Evolutionary conservation across 2,797 vertebrate species (phyloP), one percentile per base, ranked within the genome.

Genomic region (Rhabdophis nuchalis): DNA sequence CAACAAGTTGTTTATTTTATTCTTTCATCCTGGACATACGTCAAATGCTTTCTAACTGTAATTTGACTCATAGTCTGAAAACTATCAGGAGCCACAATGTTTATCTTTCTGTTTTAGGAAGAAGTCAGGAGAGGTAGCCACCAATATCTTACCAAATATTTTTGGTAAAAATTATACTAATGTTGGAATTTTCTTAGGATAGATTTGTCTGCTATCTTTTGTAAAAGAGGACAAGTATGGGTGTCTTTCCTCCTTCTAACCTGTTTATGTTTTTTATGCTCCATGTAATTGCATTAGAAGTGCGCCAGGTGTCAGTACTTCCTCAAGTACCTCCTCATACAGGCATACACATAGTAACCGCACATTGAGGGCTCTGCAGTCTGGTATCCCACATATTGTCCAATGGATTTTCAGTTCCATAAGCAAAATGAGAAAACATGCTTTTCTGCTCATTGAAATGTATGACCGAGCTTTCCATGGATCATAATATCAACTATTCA

Each of bases 221-320:
- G 8, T 89, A 88, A 32, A 23, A 25, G 11, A 13, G 36, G 11
- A 1, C 1, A 61, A 3, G 5, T 36, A 10, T 46, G 4, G 25
- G 7, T 11, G 20, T 46, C 23, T 82, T 4, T 20, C 41, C 41
- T 4, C 10, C 16, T 20, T 23, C 1, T 29, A 14, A 32, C 0
- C 0, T 29, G 68, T 82, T 87, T 52, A 85, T 1, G 4, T 14
- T 56, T 12, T n/a, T 88, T 58, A 25, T 82, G 27, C 13, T 46
- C 58, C 1, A 50, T 97, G 96, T 93, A 96, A 96, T 96, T 95
- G 90, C 96, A 92, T 94, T 36, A 90, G 92, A 56, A 25, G 36
- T 61, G 95, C 97, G 96, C 94, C 95, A 97, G 97, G 94, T 97
- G 97, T 96, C 97, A 88, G 93, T 93, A 95, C 94, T 94, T 94